These are phyloP conservation scores for Lysandra coridon DNA, from an alignment of 2,888 invertebrate species.

Conservation along the genomic window DNA sequence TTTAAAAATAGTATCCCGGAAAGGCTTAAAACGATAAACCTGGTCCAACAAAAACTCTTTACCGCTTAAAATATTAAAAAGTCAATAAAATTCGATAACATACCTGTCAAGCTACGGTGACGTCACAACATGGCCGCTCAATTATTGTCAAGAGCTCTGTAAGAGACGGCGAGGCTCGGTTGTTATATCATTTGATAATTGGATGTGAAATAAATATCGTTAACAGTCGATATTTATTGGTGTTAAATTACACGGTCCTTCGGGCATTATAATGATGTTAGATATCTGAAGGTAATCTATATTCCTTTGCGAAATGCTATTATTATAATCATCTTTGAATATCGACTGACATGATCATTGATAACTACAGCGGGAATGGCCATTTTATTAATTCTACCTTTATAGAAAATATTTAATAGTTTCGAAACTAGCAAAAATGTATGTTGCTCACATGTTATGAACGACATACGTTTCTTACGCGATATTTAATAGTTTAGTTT, in stretches of 20 bases:
- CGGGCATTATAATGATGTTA: neutral
- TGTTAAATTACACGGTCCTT: neutral
- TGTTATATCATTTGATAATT: conserved; percentile 26
- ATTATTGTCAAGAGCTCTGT: conserved; percentile 28
- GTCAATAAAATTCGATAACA: conserved; percentile 29
- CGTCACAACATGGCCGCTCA: conserved; percentile 35
- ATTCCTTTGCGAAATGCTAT: neutral
- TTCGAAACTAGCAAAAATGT: too few relatives aligned
- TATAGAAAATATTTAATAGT: too few relatives aligned
- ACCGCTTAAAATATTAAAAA: neutral
- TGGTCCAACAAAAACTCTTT: neutral
- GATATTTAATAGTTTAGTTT: too few relatives aligned
- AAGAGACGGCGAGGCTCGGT: conserved; percentile 16
- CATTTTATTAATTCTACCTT: too few relatives aligned
- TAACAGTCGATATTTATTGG: neutral
- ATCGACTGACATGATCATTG: too few relatives aligned
- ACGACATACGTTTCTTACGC: too few relatives aligned
- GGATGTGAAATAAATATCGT: conserved; percentile 25
- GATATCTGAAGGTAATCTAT: neutral
- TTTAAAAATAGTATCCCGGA: neutral
- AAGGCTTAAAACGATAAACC: neutral
- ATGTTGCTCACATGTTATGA: too few relatives aligned
- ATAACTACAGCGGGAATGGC: too few relatives aligned
- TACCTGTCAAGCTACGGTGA: conserved; percentile 31
- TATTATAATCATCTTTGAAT: neutral